A percentile compares a stretch with the other conserved stretches of the same genome.
Conservation (phyloP, 2,888 invertebrate genomes). For the Terebella lapidaria region DNA sequence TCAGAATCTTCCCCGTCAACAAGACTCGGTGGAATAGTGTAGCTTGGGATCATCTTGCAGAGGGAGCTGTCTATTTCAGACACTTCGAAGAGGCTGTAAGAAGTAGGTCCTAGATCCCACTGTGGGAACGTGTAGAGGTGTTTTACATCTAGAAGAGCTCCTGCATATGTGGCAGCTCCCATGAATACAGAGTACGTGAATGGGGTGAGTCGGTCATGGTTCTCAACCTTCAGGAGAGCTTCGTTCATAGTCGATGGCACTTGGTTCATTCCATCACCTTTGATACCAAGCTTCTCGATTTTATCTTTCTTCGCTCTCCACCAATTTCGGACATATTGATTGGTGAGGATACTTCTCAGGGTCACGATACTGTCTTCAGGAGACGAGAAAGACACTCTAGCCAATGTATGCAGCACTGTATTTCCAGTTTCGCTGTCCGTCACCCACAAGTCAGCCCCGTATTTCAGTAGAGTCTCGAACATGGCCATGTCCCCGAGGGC, state of each 20-base stretch:
- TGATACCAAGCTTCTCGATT: neutral
- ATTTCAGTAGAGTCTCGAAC: neutral
- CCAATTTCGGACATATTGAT: neutral
- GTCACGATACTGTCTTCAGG: neutral
- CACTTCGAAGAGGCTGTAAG: neutral
- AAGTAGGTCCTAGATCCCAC: neutral
- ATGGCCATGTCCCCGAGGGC: neutral
- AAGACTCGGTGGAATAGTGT: no score
- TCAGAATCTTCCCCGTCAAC: no score
- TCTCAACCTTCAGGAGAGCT: neutral
- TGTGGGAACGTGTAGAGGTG: slow-evolving; percentile 5
- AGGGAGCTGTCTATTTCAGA: neutral
- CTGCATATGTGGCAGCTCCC: neutral
- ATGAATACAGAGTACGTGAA: neutral
- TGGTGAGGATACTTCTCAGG: neutral
- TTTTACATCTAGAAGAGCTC: neutral
- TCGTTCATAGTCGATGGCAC: no score
- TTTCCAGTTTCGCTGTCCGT: neutral
- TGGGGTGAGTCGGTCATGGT: neutral
- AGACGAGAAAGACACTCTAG: neutral
- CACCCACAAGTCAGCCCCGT: neutral
- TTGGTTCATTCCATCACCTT: no score
- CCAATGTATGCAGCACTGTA: neutral
- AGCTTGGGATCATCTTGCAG: no score
- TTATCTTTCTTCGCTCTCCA: neutral